A percentile compares a stretch with the other conserved stretches of the same genome.
phyloP scores from a whole-genome alignment of 92 coral and sea anemone species.

The Parazoanthus darwini region DNA sequence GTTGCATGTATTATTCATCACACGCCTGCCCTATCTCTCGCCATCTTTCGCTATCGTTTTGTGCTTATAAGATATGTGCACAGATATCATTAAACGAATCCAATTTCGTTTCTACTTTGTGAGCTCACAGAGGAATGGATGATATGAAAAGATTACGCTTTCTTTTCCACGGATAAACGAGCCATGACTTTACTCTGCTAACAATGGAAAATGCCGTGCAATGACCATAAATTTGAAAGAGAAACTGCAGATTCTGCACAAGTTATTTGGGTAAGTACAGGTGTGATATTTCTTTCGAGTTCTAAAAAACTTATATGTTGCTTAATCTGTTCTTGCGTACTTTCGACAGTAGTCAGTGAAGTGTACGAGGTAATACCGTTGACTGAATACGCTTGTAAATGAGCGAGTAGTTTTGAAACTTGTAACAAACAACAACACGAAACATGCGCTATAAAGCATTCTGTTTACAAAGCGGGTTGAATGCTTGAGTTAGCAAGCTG shows the following conservation, averaged over 20 bases:
- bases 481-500: neutral
- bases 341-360: neutral
- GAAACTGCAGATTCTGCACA: conserved; percentile 79
- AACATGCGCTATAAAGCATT: neutral
- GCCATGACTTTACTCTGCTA: neutral
- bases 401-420: neutral
- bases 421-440: neutral
- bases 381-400: neutral
- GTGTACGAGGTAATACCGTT: no score
- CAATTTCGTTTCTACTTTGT: neutral
- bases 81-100: neutral
- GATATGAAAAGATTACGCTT: neutral
- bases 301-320: neutral
- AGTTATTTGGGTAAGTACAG: conserved; percentile 74
- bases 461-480: conserved; percentile 3
- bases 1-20: conserved; percentile 18
- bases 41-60: conserved; percentile 18
- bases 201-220: conserved; percentile 11
- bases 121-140: neutral
- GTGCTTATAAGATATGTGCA: neutral
- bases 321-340: neutral
- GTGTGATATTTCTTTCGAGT: neutral
- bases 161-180: neutral
- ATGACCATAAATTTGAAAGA: conserved; percentile 74
- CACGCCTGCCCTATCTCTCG: conserved; percentile 26